Conservation (phyloP, 1,140 invertebrate species). For the Lasioglossum albipes region DNA sequence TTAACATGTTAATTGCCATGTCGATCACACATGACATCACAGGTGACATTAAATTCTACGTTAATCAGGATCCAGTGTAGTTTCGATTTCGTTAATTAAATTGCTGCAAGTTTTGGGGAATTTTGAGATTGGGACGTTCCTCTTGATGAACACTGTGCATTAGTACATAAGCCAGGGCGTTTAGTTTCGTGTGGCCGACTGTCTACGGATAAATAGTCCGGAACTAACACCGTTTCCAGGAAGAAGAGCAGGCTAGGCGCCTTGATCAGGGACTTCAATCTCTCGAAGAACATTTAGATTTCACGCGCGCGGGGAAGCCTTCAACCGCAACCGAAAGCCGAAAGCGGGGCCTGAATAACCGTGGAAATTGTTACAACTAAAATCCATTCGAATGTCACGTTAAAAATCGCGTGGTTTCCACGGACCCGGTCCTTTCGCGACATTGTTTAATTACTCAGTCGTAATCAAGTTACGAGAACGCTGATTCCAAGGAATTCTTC, state of each 20-base stretch:
- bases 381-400: background rate
- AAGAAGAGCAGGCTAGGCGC: background rate
- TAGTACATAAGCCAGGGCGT: too few species aligned
- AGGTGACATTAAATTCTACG: too few species aligned
- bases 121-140: too few species aligned
- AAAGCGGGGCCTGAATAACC: background rate
- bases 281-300: background rate
- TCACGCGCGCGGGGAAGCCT: too few species aligned
- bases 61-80: too few species aligned
- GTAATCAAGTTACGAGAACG: background rate
- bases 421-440: background rate
- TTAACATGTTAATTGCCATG: too few species aligned
- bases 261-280: too few species aligned
- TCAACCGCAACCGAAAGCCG: too few species aligned
- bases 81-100: too few species aligned
- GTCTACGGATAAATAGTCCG: constrained; percentile 6
- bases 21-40: too few species aligned
- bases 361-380: background rate
- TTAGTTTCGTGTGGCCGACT: background rate
- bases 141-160: too few species aligned
- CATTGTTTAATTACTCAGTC: constrained; percentile 29
- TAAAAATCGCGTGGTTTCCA: background rate
- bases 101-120: too few species aligned
- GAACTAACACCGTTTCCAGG: background rate
- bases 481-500: background rate